Evolutionary conservation across 2,888 invertebrate species (phyloP).

Genomic region (Cremastinae sp.): DNA sequence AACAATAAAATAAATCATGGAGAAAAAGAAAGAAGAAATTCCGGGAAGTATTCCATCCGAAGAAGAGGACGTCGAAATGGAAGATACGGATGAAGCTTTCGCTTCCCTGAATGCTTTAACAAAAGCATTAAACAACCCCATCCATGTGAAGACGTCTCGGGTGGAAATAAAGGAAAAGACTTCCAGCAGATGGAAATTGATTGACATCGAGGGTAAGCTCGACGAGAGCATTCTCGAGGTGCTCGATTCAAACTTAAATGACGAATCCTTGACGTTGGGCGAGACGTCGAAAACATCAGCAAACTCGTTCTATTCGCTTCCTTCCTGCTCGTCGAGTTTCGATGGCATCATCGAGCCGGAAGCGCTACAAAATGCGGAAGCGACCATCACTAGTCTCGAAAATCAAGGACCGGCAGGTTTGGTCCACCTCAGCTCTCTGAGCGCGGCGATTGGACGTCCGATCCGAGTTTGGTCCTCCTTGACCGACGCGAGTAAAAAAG

Average conservation of each 20-base stretch:
- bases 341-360: slow-evolving; percentile 22
- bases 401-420: slow-evolving; percentile 65
- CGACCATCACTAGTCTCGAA: slow-evolving; percentile 61
- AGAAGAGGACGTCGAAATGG: slow-evolving; percentile 2
- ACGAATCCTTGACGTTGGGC: neutral
- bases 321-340: slow-evolving; percentile 54
- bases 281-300: neutral
- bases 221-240: slow-evolving; percentile 13
- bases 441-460: slow-evolving; percentile 52
- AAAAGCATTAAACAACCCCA: neutral
- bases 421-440: slow-evolving; percentile 63
- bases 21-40: slow-evolving; percentile 3
- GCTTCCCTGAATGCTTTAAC: slow-evolving; percentile 20
- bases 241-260: slow-evolving; percentile 27
- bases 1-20: too few species aligned
- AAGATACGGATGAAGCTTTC: neutral
- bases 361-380: slow-evolving; percentile 33
- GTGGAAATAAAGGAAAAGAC: slow-evolving; percentile 2
- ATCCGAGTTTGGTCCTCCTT: slow-evolving; percentile 62
- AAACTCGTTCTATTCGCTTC: slow-evolving; percentile 47
- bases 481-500: slow-evolving; percentile 28
- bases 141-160: slow-evolving; percentile 25
- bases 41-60: neutral
- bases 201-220: slow-evolving; percentile 15
- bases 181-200: neutral